Percentiles rank a stretch among this genome's conserved stretches.
Conservation (phyloP, 2,888 invertebrate species). For the Lepidochitona cinerea region DNA sequence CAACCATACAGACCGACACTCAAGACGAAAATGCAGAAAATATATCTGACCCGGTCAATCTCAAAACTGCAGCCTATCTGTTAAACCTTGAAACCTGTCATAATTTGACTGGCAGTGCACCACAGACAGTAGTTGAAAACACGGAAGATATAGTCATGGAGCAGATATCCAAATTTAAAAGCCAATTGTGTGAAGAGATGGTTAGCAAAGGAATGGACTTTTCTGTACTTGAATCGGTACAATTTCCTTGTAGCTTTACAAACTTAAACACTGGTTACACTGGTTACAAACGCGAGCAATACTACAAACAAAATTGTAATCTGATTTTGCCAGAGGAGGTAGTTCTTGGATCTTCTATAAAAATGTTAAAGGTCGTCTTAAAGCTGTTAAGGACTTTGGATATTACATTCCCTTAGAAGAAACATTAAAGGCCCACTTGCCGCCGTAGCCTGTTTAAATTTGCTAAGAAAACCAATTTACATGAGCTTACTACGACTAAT, state of each 20-base stretch:
- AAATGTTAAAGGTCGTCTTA: background rate
- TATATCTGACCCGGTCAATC: background rate
- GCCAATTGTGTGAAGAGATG: no score
- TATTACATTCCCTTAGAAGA: slow-evolving; percentile 16
- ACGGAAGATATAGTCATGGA: background rate
- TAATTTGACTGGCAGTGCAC: no score
- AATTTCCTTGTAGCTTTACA: background rate
- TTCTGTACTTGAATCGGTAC: background rate
- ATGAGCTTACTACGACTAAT: no score
- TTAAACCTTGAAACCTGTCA: background rate
- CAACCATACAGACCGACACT: background rate
- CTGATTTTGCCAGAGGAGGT: slow-evolving; percentile 9
- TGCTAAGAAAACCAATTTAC: no score
- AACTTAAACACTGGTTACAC: background rate
- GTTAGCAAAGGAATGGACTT: background rate
- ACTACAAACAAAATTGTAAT: background rate
- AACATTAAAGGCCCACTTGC: slow-evolving; percentile 4
- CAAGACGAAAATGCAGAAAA: background rate
- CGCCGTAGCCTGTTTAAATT: no score
- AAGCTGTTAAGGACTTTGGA: slow-evolving; percentile 3
- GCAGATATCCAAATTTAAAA: no score
- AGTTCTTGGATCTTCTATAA: slow-evolving; percentile 8
- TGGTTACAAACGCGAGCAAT: background rate
- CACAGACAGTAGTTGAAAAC: background rate
- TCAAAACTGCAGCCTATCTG: background rate